Conservation (phyloP, 2,888 invertebrate genomes). For the Himalopsyche japonica region DNA sequence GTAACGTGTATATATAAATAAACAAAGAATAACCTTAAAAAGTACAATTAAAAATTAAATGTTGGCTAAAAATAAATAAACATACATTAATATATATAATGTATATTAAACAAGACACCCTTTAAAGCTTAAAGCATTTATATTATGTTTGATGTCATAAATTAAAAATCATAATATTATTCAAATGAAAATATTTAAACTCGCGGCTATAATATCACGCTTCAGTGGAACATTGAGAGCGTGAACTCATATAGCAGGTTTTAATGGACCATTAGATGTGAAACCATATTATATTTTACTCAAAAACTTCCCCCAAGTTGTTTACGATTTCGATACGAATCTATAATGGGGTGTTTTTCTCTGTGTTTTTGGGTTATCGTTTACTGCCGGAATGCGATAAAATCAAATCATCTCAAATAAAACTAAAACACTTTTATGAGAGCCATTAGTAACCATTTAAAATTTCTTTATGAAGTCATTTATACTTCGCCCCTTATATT, state of each 20-base stretch:
- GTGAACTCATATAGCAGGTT: not conserved
- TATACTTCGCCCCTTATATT: not conserved
- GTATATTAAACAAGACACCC: no score
- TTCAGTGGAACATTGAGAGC: not conserved
- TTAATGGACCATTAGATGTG: not conserved
- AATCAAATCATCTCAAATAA: not conserved
- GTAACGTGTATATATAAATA: no score
- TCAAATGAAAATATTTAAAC: no score
- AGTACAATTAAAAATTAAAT: no score
- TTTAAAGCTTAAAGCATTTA: no score
- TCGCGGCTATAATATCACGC: not conserved
- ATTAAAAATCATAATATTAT: no score
- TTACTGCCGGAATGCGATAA: not conserved
- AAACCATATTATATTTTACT: not conserved
- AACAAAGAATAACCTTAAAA: no score
- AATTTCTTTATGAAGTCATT: not conserved
- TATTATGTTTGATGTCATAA: no score
- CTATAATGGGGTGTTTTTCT: not conserved
- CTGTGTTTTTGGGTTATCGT: not conserved
- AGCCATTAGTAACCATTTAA: not conserved
- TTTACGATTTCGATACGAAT: not conserved
- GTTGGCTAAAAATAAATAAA: no score
- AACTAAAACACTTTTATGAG: not conserved
- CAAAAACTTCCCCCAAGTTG: not conserved
- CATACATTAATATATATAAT: no score